Evolutionary conservation across 2,888 invertebrate genomes (phyloP), one percentile per base, ranked within the genome.

Genomic region (Watsonalla cultraria): DNA sequence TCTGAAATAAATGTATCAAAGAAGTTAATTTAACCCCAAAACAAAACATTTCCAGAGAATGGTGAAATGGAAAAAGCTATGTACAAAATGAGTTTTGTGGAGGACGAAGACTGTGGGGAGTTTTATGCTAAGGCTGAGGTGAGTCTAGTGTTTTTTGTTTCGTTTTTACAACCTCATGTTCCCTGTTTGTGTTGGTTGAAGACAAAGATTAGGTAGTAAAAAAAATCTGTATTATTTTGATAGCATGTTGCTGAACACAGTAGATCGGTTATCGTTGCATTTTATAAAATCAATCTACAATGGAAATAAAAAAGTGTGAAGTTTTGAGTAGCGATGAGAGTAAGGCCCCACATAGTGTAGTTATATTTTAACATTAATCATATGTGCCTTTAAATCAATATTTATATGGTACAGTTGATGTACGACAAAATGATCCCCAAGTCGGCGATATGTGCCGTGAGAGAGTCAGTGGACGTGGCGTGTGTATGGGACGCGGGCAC

Each of bases 401-500:
- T 24, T 24, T 24, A 24, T 24, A 11, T 42, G 42, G 11, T 2
- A 0, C 66, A 86, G 85, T 53, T 86, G 33, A 61, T 68, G 0
- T 75, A 72, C 51, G 57, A 65, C 11, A 74, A 65, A 58, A 82
- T 83, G 82, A 61, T 62, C 0, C 86, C 84, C 0, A 48, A 64
- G 4, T 62, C 62, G 5, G 62, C 76, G 0, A n/a, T 82, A 2
- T 86, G 86, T 51, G 85, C 78, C 0, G 58, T 58, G 11, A 62
- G 68, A 0, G 58, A 62, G 6, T 47, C 35, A 0, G 48, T 59
- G 33, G 54, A 45, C 8, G 53, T 56, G 0, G 58, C 79, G 0
- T 86, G 86, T 60, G 74, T 86, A 5, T 86, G 86, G 86, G 86
- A 86, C 51, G 69, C 65, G 0, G 86, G 87, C 0, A 65, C 61